Evolutionary conservation across 2,797 vertebrate species (phyloP).

Genomic region (Anolis apletophallus): DNA sequence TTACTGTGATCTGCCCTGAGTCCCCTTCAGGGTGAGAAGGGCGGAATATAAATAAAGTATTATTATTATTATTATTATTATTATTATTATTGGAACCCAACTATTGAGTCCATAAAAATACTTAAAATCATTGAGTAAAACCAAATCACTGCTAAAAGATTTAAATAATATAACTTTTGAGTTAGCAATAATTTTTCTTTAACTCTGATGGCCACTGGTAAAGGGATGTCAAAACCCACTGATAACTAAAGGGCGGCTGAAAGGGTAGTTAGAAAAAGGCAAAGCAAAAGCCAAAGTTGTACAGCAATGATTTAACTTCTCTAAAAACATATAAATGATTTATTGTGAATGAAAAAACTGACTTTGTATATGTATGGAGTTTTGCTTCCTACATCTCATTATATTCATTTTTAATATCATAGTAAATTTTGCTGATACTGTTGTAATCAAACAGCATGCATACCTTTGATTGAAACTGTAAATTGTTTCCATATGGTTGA

Average conservation of each 20-base stretch:
- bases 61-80: no score
- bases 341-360: not conserved
- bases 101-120: not conserved
- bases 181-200: not conserved
- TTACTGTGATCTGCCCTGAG: no score
- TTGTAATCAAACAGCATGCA: conserved; percentile 71
- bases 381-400: conserved; percentile 68
- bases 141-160: not conserved
- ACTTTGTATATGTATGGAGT: conserved; percentile 9
- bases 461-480: conserved; percentile 70
- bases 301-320: not conserved
- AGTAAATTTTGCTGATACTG: conserved; percentile 68
- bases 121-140: not conserved
- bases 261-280: not conserved
- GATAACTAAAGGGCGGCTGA: no score
- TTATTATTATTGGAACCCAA: no score
- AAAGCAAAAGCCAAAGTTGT: not conserved
- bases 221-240: not conserved
- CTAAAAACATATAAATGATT: not conserved
- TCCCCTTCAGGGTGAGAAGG: no score
- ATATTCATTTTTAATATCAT: conserved; percentile 76
- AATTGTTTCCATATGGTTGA: conserved; percentile 66
- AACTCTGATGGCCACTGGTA: not conserved
- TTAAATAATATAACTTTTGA: not conserved
- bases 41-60: no score